Evolutionary conservation across 2,113 vertebrate genomes (phyloP), one percentile per base, ranked within the genome.

Genomic region (Phycodurus eques): DNA sequence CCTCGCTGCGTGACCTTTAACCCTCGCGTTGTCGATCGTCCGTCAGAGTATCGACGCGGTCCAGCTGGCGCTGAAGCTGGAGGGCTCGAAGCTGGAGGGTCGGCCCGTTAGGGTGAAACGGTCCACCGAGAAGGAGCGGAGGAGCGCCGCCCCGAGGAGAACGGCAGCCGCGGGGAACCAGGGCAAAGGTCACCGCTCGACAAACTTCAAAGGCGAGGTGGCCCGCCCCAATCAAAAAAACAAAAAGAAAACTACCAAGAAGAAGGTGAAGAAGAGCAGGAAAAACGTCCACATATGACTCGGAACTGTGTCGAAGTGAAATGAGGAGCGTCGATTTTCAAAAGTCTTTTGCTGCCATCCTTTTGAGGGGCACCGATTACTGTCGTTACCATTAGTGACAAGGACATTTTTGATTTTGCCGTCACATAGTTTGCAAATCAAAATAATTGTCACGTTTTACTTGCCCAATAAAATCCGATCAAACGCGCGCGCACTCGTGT

Each of bases 41-140:
- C 19, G 31, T 42, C 68, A 99, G 96, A 94, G 85, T 19, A 84
- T 82, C 0, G 96, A 99, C 77, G 92, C 95, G 0, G 96, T 98
- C 17, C 93, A 95, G 79, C 90, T 99, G 71, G 96, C 97, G 4
- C 75, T 98, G 86, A 93, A 95, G n/a, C 92, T 98, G 79, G 93
- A 96, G 17, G 87, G 91, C 62, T 93, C 92, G 0, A 85, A 91
- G 67, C 88, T 99, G 70, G 87, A 93, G 87, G 94, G 95, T 68
- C 90, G 97, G 65, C 89, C 92, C 63, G 69, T 98, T 15, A 85
- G 97, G 67, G 95, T 98, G 68, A 94, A 94, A 79, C 94, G 89
- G 13, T 93, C 94, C 0, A 62, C 89, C 1, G 92, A 92, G 75
- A 94, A 94, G 76, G 92, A 83, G 51, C 92, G 89, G 49, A 5